phyloP scores from a whole-genome alignment of 2,797 vertebrate species.

The Protonibea diacanthus region DNA sequence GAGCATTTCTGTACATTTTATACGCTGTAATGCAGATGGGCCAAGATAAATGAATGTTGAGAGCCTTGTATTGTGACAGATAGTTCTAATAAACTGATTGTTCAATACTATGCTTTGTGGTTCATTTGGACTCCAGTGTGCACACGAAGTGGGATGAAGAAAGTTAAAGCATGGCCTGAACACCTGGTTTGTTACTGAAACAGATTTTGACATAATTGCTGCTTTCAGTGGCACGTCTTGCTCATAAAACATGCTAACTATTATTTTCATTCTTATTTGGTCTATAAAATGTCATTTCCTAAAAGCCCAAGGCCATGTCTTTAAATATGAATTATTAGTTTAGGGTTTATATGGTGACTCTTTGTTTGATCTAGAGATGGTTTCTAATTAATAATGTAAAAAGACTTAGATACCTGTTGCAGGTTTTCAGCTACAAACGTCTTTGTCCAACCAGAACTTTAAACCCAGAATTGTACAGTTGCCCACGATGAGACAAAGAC shows the following conservation, averaged over 20 bases:
- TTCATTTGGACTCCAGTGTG: not conserved
- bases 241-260: constrained; percentile 28
- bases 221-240: constrained; percentile 23
- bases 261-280: constrained; percentile 8
- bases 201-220: constrained; percentile 43
- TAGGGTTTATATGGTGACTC: too few relatives aligned
- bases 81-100: constrained; percentile 71
- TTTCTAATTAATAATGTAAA: not conserved
- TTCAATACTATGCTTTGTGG: constrained; percentile 11
- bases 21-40: constrained; percentile 21
- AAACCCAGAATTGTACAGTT: too few relatives aligned
- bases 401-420: not conserved
- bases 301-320: not conserved
- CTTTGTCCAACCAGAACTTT: too few relatives aligned
- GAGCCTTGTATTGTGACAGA: constrained; percentile 44
- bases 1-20: constrained; percentile 70
- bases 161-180: constrained; percentile 8
- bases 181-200: constrained; percentile 59
- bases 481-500: too few relatives aligned
- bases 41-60: constrained; percentile 24
- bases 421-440: not conserved
- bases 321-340: not conserved
- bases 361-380: not conserved
- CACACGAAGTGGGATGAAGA: not conserved
- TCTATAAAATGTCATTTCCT: constrained; percentile 16